A percentile compares a stretch with the other conserved stretches of the same genome.
Evolutionary conservation across 1,140 invertebrate species (phyloP).

Genomic region (Cecropterus lyciades): DNA sequence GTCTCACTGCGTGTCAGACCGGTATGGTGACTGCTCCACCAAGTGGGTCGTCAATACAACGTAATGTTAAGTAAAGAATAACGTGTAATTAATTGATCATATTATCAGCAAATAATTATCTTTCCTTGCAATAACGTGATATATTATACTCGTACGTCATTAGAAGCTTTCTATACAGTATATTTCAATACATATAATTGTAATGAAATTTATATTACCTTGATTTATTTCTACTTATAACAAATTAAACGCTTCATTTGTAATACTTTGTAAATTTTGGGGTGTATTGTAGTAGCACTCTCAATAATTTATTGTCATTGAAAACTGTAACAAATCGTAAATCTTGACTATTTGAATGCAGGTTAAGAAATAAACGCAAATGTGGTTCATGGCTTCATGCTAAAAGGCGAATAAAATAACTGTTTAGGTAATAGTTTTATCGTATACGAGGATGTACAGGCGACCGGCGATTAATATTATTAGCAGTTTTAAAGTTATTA

Average conservation of each 20-base stretch:
- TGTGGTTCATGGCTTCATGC: slow-evolving; percentile 47
- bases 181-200: no score
- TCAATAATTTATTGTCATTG: not conserved
- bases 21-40: no score
- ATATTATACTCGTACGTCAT: no score
- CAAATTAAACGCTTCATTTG: not conserved
- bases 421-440: not conserved
- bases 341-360: not conserved
- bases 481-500: no score
- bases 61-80: no score
- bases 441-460: not conserved
- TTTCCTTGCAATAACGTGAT: no score
- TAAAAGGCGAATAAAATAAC: not conserved
- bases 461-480: not conserved
- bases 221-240: not conserved
- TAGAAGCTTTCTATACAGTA: no score
- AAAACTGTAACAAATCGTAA: slow-evolving; percentile 6
- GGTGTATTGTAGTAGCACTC: not conserved
- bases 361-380: slow-evolving; percentile 37
- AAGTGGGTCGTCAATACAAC: no score
- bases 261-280: not conserved
- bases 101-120: no score
- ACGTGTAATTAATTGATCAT: no score
- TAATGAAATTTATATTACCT: no score
- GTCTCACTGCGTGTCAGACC: no score